These are phyloP conservation scores for Tachysurus vachellii DNA, from an alignment of 2,113 vertebrate genomes.

Conservation along the genomic window DNA sequence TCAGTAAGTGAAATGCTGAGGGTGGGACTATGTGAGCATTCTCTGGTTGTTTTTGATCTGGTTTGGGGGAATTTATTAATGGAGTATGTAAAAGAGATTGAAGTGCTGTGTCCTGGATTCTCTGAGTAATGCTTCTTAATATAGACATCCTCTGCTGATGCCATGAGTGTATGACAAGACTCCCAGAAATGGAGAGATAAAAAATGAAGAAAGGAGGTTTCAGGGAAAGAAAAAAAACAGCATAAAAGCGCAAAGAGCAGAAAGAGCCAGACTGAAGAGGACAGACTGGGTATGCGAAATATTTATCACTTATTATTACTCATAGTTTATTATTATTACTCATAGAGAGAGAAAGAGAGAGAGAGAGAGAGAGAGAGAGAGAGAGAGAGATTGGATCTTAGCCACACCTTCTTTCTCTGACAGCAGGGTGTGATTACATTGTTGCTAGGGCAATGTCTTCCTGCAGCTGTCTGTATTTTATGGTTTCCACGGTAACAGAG, in stretches of 20 bases:
- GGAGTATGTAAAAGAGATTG: neutral
- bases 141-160: neutral
- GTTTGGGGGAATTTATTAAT: neutral
- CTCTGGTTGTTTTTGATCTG: neutral
- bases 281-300: constrained; percentile 18
- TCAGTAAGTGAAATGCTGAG: neutral
- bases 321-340: too few relatives aligned
- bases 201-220: neutral
- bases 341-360: too few relatives aligned
- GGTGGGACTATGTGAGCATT: neutral
- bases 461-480: constrained; percentile 72
- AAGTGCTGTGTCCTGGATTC: neutral
- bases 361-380: neutral
- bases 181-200: neutral
- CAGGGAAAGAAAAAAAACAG: neutral
- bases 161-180: neutral
- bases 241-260: neutral
- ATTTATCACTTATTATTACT: neutral
- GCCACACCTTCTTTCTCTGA: constrained; percentile 35
- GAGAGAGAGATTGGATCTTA: neutral
- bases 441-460: constrained; percentile 70
- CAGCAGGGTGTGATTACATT: constrained; percentile 52
- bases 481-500: constrained; percentile 77
- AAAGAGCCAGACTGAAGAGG: neutral
- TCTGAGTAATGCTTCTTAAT: neutral